These are phyloP conservation scores for Syncerus caffer DNA, from an alignment of 2,797 vertebrate genomes.

Conservation along the genomic window DNA sequence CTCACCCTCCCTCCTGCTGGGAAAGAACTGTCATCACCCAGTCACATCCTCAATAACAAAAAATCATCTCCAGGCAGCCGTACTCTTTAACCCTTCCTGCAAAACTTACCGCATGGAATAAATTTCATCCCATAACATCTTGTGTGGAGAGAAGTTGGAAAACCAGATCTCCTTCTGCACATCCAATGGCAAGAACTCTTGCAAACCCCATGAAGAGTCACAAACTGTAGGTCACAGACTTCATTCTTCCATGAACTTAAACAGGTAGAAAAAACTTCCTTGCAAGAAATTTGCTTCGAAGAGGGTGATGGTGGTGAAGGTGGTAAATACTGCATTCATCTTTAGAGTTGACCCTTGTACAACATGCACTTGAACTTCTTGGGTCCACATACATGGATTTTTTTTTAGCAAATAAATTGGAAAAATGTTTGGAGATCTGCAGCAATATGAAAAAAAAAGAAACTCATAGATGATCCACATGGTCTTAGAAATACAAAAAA, in stretches of 20 bases:
- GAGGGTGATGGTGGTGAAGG: background rate
- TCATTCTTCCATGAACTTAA: slow-evolving; percentile 18
- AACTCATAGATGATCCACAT: background rate
- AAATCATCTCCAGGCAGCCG: background rate
- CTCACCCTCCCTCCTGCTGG: background rate
- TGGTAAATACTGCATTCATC: background rate
- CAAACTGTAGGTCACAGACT: slow-evolving; percentile 30
- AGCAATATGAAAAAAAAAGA: background rate
- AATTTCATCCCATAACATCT: background rate
- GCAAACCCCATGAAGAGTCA: slow-evolving; percentile 30
- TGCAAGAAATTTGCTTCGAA: slow-evolving; percentile 13
- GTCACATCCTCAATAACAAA: background rate
- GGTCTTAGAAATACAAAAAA: background rate
- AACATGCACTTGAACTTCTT: background rate
- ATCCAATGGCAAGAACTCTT: slow-evolving; percentile 24
- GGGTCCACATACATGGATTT: background rate
- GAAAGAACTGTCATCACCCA: background rate
- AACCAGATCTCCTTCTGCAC: slow-evolving; percentile 53
- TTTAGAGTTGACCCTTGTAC: background rate
- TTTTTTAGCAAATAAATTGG: background rate
- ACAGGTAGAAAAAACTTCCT: background rate
- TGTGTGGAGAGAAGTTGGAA: slow-evolving; percentile 30
- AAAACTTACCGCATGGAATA: slow-evolving; percentile 26
- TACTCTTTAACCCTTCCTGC: background rate
- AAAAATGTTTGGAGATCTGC: background rate